Evolutionary conservation across 2,797 vertebrate genomes (phyloP), one percentile per base, ranked within the genome.

Genomic region (Rhabdomys pumilio): DNA sequence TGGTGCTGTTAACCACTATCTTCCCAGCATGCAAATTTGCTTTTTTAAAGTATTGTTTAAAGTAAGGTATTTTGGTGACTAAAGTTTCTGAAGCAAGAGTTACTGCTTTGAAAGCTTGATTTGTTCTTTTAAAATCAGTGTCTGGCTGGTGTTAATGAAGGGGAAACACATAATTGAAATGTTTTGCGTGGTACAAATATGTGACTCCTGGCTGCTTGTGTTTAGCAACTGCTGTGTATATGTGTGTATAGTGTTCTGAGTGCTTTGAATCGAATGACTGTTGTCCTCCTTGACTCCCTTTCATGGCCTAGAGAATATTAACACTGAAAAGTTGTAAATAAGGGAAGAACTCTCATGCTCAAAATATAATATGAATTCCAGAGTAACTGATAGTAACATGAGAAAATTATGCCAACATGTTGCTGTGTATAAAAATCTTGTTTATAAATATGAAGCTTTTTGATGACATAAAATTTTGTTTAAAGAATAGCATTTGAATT

Each of bases 371-470:
- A 57, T 47, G 34, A 94, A 92, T 88, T 77, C 80, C 87, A 95
- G 76, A 91, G 83, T 94, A 92, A 89, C 47, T 89, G 69, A 34
- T 63, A 95, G n/a, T n/a, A 90, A 93, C 79, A 92, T n/a, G 84
- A 91, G 59, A 82, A 87, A 96, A 89, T 44, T 89, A 38, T 79
- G 85, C 69, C 44, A 92, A 76, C 26, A 53, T 86, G 34, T 95
- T 95, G 47, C 47, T 94, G 94, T 97, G 53, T 93, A 76, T 75
- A 80, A 90, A 92, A 89, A 73, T 94, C 24, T 90, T 93, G 81
- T 65, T 96, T 92, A 83, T 90, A 94, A 90, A 88, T 92, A 41
- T 81, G 65, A 94, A 90, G 67, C 12, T 92, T 97, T 97, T 96
- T 91, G 84, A 96, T 96, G 59, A 63, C 67, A 80, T 95, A 59